Conservation (phyloP, 2,113 vertebrate genomes). For the Malurus alboscapulatus region DNA sequence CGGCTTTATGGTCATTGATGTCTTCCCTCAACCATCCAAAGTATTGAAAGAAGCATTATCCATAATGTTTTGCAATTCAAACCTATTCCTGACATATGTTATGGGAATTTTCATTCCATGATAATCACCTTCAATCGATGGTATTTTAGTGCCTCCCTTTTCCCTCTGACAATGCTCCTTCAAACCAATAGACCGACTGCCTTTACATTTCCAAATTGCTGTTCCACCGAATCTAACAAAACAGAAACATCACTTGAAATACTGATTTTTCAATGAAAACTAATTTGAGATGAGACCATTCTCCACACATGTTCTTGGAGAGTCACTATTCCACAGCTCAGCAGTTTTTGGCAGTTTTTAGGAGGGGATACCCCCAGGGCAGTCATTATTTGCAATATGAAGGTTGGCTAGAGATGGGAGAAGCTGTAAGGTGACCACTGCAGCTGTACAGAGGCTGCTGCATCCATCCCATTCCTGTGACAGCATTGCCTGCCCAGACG, state of each 20-base stretch:
- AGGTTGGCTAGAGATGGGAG: not conserved
- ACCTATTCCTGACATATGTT: not conserved
- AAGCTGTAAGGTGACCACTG: not conserved
- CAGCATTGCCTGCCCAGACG: not conserved
- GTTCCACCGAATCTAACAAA: not conserved
- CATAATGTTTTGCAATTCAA: not conserved
- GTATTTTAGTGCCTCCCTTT: not conserved
- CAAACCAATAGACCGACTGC: not conserved
- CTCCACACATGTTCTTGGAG: accelerated
- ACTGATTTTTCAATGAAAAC: not conserved
- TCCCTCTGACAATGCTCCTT: not conserved
- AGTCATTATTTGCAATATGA: not conserved
- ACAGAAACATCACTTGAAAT: not conserved
- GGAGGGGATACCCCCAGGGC: not conserved
- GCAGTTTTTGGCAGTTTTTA: not conserved
- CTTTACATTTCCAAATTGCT: not conserved
- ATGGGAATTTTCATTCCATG: not conserved
- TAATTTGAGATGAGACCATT: not conserved
- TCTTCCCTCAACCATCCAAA: not conserved
- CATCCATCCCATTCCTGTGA: not conserved
- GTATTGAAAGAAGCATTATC: not conserved
- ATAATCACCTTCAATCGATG: not conserved
- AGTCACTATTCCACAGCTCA: not conserved
- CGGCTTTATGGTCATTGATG: not conserved
- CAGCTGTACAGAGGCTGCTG: accelerated